Base-by-base conservation (phyloP, 2,888 invertebrate species). In the Eilema sororculum region DNA sequence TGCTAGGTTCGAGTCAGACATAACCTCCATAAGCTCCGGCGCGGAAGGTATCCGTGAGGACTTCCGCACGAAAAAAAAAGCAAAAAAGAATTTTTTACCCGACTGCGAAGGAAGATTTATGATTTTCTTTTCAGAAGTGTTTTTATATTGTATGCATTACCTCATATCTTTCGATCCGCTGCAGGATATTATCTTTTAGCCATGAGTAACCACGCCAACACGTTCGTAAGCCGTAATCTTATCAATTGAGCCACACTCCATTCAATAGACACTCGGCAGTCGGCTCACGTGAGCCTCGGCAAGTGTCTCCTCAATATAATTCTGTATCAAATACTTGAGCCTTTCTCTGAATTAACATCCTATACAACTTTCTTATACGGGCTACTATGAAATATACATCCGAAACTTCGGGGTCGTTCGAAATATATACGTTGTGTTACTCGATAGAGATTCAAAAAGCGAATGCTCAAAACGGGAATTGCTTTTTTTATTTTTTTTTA, bases 211-310 rank as follows among this genome's bases (percentile, higher is more conserved):
- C 25, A 25, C 20, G 24, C 24, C 24, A 24, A 8, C 37, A 22
- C 8, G 9, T 5, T 22, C 37, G 24, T 57, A 22, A n/a, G 20
- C 6, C 12, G 3, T 52, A 57, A 52, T 60, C 65, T 56, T 61
- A 61, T 56, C 46, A 28, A 57, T 65, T 56, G 13, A 24, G 20
- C 61, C 65, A 41, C 66, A 56, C 56, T 25, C 41, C 28, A 57
- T 16, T 25, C 56, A 56, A 65, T 33, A 46, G 61, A 61, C 66
- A 41, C 57, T 70, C 57, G 22, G 28, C 16, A 70, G 41, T 70
- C 61, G 37, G 1, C 37, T 65, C 69, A 70, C 69, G 65, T 66
- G 61, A 61, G 24, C 57, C 33, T 28, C 52, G 24, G 52, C 63
- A 56, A 57, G 37, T 66, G 69, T 62, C 65, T 58, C 41, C 24